phyloP scores from a whole-genome alignment of 2,797 vertebrate species.

The Cetoscarus ocellatus region DNA sequence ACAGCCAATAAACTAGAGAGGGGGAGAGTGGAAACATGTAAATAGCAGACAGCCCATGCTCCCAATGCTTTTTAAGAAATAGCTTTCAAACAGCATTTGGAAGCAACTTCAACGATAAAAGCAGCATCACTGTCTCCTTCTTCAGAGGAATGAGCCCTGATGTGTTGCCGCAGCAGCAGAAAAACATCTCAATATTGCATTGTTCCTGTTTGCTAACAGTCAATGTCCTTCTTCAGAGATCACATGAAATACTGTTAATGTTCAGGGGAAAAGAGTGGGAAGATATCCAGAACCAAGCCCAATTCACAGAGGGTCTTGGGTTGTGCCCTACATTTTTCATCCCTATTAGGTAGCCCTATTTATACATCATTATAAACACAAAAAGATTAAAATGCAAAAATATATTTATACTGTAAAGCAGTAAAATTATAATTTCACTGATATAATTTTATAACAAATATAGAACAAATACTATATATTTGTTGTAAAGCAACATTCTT shows the following conservation, averaged over 20 bases:
- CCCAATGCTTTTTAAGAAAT: slow-evolving; percentile 37
- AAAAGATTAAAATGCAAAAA: too few species aligned
- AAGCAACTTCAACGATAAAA: neutral
- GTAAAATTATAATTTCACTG: too few species aligned
- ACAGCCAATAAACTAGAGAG: slow-evolving; percentile 92
- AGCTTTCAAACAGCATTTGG: slow-evolving; percentile 23
- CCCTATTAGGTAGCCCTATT: too few species aligned
- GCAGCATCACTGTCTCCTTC: slow-evolving; percentile 1
- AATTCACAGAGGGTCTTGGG: too few species aligned
- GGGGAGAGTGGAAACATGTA: slow-evolving; percentile 47
- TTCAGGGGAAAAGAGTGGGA: too few species aligned
- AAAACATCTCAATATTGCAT: neutral
- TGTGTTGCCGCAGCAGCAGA: slow-evolving; percentile 4
- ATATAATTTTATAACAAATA: too few species aligned
- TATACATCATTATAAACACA: too few species aligned
- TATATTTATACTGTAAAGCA: too few species aligned
- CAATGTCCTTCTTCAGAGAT: neutral
- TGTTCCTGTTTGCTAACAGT: neutral
- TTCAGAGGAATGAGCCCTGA: slow-evolving; percentile 5
- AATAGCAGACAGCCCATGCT: slow-evolving; percentile 55
- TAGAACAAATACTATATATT: too few species aligned
- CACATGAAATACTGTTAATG: slow-evolving; percentile 1
- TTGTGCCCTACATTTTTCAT: too few species aligned
- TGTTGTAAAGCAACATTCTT: too few species aligned
- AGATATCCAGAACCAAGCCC: too few species aligned